Evolutionary conservation across 2,888 invertebrate genomes (phyloP).

Genomic region (Netelia virgata): DNA sequence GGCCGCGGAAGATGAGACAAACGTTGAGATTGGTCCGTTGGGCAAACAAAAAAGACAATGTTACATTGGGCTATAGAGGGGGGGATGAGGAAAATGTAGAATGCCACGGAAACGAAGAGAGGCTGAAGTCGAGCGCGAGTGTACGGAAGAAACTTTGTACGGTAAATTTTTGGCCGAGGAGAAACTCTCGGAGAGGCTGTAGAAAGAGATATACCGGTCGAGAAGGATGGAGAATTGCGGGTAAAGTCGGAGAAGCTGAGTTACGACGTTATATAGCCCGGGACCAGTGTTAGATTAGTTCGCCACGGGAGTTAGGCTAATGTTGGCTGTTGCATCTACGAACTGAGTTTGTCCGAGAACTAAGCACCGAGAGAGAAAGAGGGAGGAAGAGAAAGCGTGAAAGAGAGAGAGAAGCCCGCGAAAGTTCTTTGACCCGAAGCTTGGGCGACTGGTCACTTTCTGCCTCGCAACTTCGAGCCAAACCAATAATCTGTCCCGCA

Average conservation of each 20-base stretch:
- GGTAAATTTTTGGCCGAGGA: constrained; percentile 58
- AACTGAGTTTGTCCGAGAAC: constrained; percentile 80
- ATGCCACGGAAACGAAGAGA: constrained; percentile 52
- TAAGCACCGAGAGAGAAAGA: constrained; percentile 68
- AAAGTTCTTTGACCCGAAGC: constrained; percentile 79
- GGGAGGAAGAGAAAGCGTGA: no score
- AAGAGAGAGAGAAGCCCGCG: constrained; percentile 64
- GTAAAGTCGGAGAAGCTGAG: constrained; percentile 58
- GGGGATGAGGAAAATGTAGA: constrained; percentile 44
- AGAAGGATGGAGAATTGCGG: constrained; percentile 60
- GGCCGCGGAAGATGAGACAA: constrained; percentile 55
- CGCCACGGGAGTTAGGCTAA: constrained; percentile 81
- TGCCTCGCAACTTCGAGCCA: constrained; percentile 75
- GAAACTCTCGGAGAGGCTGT: constrained; percentile 51
- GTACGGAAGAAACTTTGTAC: constrained; percentile 59
- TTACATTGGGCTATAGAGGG: constrained; percentile 42
- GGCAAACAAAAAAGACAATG: constrained; percentile 62
- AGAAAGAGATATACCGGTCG: constrained; percentile 39
- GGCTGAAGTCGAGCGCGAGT: constrained; percentile 60
- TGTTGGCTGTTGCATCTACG: constrained; percentile 79
- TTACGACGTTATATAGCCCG: constrained; percentile 71
- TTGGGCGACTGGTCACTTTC: constrained; percentile 65
- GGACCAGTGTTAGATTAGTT: constrained; percentile 83
- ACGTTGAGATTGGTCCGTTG: constrained; percentile 58
- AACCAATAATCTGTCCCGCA: constrained; percentile 81